phyloP scores from a whole-genome alignment of 2,888 invertebrate species.

The Drosophila kanekoi region DNA sequence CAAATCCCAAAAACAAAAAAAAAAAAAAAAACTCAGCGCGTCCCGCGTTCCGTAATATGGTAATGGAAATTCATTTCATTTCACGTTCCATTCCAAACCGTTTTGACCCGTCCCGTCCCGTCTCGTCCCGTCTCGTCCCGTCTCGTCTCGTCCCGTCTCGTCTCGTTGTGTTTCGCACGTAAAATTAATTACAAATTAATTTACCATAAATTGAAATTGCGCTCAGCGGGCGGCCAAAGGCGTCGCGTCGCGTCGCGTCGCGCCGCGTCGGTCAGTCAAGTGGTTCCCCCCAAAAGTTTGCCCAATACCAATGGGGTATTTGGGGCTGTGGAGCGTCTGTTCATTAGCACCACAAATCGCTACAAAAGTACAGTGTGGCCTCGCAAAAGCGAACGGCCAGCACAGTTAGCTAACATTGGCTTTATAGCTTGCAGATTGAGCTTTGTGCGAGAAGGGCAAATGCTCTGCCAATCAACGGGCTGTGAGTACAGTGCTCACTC shows the following conservation, averaged over 20 bases:
- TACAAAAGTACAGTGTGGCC: conserved; percentile 10
- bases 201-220: conserved; percentile 76
- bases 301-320: neutral
- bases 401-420: no score
- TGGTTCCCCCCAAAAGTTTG: conserved; percentile 38
- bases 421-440: no score
- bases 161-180: conserved; percentile 29
- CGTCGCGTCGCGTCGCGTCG: neutral
- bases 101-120: conserved; percentile 10
- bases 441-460: no score
- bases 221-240: conserved; percentile 22
- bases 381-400: neutral
- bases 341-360: conserved; percentile 51
- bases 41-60: conserved; percentile 21
- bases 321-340: conserved; percentile 5
- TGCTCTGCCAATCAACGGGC: no score
- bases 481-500: no score
- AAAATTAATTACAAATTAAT: conserved; percentile 82
- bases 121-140: conserved; percentile 16
- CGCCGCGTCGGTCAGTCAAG: conserved; percentile 40
- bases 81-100: conserved; percentile 18
- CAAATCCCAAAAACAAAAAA: conserved; percentile 10
- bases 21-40: conserved; percentile 15
- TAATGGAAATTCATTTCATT: conserved; percentile 41
- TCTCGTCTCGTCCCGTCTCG: conserved; percentile 13